Evolutionary conservation across 2,888 invertebrate species (phyloP), one percentile per base, ranked within the genome.

Genomic region (Aproaerema taeniolella): DNA sequence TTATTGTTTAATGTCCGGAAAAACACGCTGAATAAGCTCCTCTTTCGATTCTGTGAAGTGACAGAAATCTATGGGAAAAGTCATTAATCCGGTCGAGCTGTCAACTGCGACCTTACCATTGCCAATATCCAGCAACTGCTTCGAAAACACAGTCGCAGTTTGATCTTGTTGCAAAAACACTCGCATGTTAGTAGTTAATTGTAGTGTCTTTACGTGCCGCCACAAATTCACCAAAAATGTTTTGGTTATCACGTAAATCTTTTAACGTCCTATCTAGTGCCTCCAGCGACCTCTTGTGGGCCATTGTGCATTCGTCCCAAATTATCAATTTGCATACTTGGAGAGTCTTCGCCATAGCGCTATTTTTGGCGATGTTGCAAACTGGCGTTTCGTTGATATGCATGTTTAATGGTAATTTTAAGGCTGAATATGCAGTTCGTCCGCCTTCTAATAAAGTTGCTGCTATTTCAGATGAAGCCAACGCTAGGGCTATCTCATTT

Each of bases 341-440:
- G 10, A 56, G 29, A 2, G 48, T 31, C 31, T 50, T 51, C 2
- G 49, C 56, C 44, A 49, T 52, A 30, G 49, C 49, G 28, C 44
- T 42, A 34, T 52, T 47, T 48, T 49, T 52, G 28, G 45, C 25
- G 39, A 58, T 49, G 47, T 56, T 55, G 40, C 55, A 57, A 29
- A 36, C 38, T 47, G 51, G 45, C 16, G 48, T 50, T 47, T 56
- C 50, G 35, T 20, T 52, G 32, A 38, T 52, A 42, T 51, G 49
- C 46, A 61, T 42, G 40, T 61, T 56, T 36, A 59, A 28, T 42
- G 60, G 54, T 39, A 58, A 52, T 51, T 64, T 59, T 2, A 61
- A 47, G 24, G 53, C 50, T 8, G 58, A 58, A 58, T 57, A 53
- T 25, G 58, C 55, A 41, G 55, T 61, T 43, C 49, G 50, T n/a